Conservation (phyloP, 2,113 vertebrate genomes). For the Indri indri region DNA sequence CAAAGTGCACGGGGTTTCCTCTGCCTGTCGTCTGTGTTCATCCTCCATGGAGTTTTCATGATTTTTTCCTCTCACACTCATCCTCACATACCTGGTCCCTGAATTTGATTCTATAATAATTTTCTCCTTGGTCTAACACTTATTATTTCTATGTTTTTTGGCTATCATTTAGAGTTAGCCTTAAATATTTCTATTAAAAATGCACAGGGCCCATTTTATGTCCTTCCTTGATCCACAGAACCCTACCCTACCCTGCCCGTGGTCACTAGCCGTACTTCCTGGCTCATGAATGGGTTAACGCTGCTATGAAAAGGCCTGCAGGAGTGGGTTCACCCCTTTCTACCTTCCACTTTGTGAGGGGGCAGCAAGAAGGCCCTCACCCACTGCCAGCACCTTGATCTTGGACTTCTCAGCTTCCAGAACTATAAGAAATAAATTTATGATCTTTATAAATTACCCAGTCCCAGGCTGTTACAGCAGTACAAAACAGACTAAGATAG, state of each 20-base stretch:
- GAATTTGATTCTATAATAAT: background rate
- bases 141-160: constrained; percentile 5
- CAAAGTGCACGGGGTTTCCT: background rate
- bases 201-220: background rate
- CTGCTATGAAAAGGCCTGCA: background rate
- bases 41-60: background rate
- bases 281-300: background rate
- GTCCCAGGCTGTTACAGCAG: background rate
- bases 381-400: background rate
- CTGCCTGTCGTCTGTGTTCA: background rate
- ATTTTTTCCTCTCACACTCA: background rate
- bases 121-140: background rate
- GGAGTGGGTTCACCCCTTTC: background rate
- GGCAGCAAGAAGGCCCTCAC: background rate
- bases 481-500: background rate
- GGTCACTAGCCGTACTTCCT: background rate
- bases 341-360: background rate
- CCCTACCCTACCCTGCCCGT: background rate
- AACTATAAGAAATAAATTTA: background rate
- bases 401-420: background rate
- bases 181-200: background rate
- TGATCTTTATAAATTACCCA: background rate
- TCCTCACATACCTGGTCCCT: background rate
- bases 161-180: background rate
- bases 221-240: background rate